Conservation (phyloP, 2,113 vertebrate species). For the Guaruba guarouba region DNA sequence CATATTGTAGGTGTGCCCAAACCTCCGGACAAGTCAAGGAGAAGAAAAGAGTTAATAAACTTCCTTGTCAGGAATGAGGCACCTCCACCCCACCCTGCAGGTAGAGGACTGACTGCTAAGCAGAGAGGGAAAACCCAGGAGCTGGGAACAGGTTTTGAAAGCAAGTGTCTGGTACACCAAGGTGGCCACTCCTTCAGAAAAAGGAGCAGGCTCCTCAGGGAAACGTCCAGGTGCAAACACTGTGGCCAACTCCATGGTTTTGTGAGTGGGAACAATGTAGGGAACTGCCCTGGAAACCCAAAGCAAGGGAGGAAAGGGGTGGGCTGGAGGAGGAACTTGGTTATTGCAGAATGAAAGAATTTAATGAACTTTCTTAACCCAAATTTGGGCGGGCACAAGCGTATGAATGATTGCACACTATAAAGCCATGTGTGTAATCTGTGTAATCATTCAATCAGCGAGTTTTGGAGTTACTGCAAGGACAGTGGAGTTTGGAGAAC, state of each 20-base stretch:
- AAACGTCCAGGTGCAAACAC: not conserved
- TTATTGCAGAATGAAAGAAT: not conserved
- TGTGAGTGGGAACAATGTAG: not conserved
- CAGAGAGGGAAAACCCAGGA: not conserved
- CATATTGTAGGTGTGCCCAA: not conserved
- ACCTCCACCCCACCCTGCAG: constrained; percentile 32
- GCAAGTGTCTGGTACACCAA: not conserved
- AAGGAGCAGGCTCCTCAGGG: not conserved
- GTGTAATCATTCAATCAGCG: not conserved
- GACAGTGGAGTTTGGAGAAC: not conserved
- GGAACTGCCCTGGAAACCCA: not conserved
- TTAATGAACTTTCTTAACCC: not conserved
- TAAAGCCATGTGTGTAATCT: not conserved
- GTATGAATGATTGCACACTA: not conserved
- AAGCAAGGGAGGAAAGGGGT: not conserved
- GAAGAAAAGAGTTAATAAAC: not conserved
- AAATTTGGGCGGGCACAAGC: not conserved
- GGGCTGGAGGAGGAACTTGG: not conserved
- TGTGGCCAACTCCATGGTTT: rapidly evolving
- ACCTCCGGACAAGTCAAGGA: not conserved
- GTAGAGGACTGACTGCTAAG: not conserved
- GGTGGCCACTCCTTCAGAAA: not conserved
- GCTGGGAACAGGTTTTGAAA: not conserved
- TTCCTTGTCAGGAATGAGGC: not conserved
- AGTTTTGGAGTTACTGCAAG: not conserved